A percentile compares a stretch with the other conserved stretches of the same genome.
These are phyloP conservation scores for Gallinago undulata DNA, from an alignment of 2,113 vertebrate species.

Conservation along the genomic window DNA sequence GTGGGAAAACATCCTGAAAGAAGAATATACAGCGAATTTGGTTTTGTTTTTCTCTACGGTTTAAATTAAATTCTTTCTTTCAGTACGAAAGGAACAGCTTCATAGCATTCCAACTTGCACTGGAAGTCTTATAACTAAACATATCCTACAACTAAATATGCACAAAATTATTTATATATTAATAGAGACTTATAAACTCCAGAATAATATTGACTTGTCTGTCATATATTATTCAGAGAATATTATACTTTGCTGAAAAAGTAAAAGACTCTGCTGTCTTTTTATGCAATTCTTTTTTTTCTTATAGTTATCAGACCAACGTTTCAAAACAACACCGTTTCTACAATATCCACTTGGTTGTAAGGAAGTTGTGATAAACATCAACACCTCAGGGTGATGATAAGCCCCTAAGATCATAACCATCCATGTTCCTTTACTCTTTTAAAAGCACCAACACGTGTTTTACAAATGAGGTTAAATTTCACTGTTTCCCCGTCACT, in stretches of 20 bases:
- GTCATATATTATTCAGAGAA: background rate
- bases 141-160: background rate
- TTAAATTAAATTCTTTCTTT: background rate
- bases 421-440: background rate
- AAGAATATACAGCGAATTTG: background rate
- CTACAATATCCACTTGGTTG: background rate
- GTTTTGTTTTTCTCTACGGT: background rate
- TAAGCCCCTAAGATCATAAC: background rate
- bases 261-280: slow-evolving; percentile 27
- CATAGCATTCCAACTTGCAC: slow-evolving; percentile 9
- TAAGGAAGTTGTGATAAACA: background rate
- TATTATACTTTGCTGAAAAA: background rate
- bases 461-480: background rate
- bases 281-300: background rate
- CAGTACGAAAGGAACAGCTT: background rate
- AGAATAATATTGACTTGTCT: background rate
- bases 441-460: background rate
- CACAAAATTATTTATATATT: slow-evolving; percentile 39
- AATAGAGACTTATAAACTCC: slow-evolving; percentile 26
- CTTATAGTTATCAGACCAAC: background rate
- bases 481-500: background rate
- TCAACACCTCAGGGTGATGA: background rate
- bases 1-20: background rate
- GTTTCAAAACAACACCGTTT: background rate
- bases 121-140: background rate